Evolutionary conservation across 1,140 invertebrate species (phyloP), one percentile per base, ranked within the genome.

Genomic region (Thaumatotibia leucotreta): DNA sequence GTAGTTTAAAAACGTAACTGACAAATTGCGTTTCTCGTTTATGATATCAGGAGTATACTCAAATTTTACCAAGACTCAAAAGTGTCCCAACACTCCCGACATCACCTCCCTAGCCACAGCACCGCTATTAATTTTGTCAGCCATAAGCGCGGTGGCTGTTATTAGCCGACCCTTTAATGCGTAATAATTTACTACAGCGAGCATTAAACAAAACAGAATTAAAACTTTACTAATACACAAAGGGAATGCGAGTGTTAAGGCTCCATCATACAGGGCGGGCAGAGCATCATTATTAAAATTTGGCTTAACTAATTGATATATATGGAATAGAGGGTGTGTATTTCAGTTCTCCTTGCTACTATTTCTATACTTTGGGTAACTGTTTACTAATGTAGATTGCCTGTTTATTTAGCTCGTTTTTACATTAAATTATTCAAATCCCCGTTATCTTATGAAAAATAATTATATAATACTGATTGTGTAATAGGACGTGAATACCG

Each of bases 181-280:
- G 80, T 86, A 77, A 87, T 88, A 89, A 88, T 87, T 88, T 88
- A 89, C 83, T 87, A 81, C 84, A 85, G 76, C 82, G 84, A 78
- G 84, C 87, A 87, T 86, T 82, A 83, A 87, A 86, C 82, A 89
- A 87, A 89, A 86, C 83, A 80, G 72, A 86, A 86, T 87, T 86
- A 84, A 83, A 89, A 89, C 77, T 84, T 86, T 76, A 73, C 73
- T 81, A 79, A 80, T 76, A 72, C 23, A 35, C 24, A 23, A 27
- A 31, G 24, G 32, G 32, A 63, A 64, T 63, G 61, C 31, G 20
- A 63, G 17, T 32, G 58, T 32, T 39, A 62, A 35, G 31, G 61
- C 22, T 23, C 35, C 24, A 22, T n/a, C 27, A 24, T 62, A 20
- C 27, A 33, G 31, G 11, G 27, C n/a, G 20, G 14, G 31, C n/a